phyloP scores from a whole-genome alignment of 2,113 vertebrate genomes.

The Lepisosteus oculatus region DNA sequence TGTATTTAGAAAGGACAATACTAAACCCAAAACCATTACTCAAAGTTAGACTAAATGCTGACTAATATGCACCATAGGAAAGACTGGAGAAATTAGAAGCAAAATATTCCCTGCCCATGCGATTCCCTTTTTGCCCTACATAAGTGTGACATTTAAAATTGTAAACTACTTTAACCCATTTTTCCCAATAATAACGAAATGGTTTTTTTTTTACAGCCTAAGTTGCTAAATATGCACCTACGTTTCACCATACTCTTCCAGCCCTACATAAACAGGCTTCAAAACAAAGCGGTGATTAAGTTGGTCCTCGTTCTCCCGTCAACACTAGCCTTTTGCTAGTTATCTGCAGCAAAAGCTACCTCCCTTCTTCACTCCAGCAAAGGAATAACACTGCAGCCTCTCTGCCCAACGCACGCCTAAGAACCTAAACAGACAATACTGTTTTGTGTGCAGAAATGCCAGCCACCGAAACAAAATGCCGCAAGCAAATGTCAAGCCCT shows the following conservation, averaged over 20 bases:
- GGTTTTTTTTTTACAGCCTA: no score
- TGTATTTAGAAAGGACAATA: no score
- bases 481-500: slow-evolving; percentile 31
- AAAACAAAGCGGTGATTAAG: slow-evolving; percentile 11
- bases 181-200: no score
- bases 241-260: not conserved
- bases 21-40: no score
- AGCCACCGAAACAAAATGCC: slow-evolving; percentile 31
- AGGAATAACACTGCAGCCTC: slow-evolving; percentile 27
- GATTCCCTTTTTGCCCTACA: no score
- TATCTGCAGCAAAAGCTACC: slow-evolving; percentile 37
- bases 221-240: not conserved
- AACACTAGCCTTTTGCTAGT: slow-evolving; percentile 7
- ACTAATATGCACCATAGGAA: no score
- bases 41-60: no score
- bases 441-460: slow-evolving; percentile 37
- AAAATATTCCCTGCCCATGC: no score
- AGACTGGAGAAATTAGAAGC: no score
- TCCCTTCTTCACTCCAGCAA: slow-evolving; percentile 13
- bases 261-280: not conserved
- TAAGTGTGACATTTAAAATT: no score
- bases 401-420: slow-evolving; percentile 29
- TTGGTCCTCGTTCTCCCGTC: slow-evolving; percentile 10
- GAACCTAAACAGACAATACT: slow-evolving; percentile 39
- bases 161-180: no score